phyloP scores from a whole-genome alignment of 2,113 vertebrate genomes.

The Tenrec ecaudatus region DNA sequence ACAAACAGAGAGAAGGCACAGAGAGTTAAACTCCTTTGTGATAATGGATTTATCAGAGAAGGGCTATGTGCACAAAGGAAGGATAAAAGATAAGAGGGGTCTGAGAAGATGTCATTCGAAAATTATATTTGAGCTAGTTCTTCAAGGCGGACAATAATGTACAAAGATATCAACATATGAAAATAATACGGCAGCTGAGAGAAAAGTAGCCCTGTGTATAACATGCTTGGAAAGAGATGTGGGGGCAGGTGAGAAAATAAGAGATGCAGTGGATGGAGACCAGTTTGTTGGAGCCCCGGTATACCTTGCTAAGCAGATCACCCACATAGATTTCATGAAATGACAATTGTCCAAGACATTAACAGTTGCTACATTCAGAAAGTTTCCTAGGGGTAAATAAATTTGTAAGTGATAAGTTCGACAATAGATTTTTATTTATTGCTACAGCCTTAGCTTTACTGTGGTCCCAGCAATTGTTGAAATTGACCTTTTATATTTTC shows the following conservation, averaged over 20 bases:
- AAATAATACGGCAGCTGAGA: background rate
- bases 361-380: background rate
- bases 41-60: conserved; percentile 22
- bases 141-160: conserved; percentile 10
- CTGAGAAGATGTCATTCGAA: background rate
- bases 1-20: conserved; percentile 8
- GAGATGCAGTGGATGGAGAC: background rate
- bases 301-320: background rate
- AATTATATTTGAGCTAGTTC: conserved; percentile 33
- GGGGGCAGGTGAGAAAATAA: background rate
- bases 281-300: background rate
- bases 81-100: background rate
- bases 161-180: background rate
- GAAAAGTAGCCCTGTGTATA: conserved; percentile 3
- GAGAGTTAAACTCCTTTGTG: conserved; percentile 20
- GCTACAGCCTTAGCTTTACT: too few relatives aligned
- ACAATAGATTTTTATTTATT: background rate
- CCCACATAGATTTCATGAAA: background rate
- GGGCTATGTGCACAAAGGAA: background rate
- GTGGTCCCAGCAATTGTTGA: too few relatives aligned
- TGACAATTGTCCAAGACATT: conserved; percentile 15
- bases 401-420: conserved; percentile 46
- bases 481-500: background rate
- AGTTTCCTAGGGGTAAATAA: conserved; percentile 8
- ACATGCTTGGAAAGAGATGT: background rate